phyloP scores from a whole-genome alignment of 64 coral and sea anemone species.

The Trachythela sp. region DNA sequence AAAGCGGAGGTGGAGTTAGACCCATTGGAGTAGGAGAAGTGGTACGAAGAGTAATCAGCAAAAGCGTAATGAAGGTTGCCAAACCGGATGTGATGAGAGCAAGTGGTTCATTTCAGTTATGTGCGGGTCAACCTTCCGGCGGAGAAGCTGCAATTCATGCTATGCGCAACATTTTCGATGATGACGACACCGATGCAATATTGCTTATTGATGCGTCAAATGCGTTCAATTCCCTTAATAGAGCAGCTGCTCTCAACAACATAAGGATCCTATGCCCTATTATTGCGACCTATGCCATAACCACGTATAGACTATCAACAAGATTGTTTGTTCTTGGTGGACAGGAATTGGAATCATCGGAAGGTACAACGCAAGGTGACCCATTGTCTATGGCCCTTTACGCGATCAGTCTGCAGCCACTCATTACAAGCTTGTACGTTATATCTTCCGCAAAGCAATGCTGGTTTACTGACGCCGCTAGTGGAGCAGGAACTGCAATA shows the following conservation, averaged over 20 bases:
- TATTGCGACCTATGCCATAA: conserved; percentile 35
- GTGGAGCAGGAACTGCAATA: neutral
- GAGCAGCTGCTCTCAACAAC: conserved; percentile 30
- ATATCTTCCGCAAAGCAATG: neutral
- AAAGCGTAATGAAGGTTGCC: neutral
- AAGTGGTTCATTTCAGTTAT: conserved; percentile 33
- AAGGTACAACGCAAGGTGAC: conserved; percentile 18
- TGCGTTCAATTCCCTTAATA: conserved; percentile 45
- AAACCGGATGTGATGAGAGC: conserved; percentile 15
- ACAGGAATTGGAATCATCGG: conserved; percentile 23
- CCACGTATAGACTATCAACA: conserved; percentile 10
- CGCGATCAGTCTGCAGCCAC: neutral
- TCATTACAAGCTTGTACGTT: neutral
- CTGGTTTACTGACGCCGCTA: neutral
- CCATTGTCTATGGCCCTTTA: neutral
- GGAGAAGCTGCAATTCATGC: conserved; percentile 30
- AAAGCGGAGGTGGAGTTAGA: neutral
- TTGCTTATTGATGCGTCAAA: conserved; percentile 44
- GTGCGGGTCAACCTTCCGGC: conserved; percentile 2
- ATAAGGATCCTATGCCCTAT: conserved; percentile 14
- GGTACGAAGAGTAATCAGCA: conserved; percentile 15
- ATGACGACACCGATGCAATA: conserved; percentile 33
- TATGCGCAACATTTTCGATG: conserved; percentile 35
- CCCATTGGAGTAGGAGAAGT: conserved; percentile 26
- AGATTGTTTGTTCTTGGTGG: conserved; percentile 22